Conservation (phyloP, 2,113 vertebrate genomes). For the zebrafish (Danio rerio) region DNA sequence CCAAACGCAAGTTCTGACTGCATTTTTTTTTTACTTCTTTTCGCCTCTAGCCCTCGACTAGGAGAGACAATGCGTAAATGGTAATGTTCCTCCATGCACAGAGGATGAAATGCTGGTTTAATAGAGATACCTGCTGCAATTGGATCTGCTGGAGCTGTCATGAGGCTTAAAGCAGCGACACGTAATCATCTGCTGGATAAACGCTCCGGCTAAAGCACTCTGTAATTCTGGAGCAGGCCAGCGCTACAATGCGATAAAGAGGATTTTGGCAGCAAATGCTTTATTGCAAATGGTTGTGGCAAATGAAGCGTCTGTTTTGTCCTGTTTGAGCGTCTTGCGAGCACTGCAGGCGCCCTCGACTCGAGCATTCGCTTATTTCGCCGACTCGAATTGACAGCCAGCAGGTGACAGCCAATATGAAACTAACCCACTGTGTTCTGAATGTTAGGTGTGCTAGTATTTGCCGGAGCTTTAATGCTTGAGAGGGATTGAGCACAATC, state of each 20-base stretch:
- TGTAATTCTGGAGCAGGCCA: neutral
- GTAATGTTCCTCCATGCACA: conserved; percentile 4
- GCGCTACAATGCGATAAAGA: conserved; percentile 25
- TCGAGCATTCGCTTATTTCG: conserved; percentile 59
- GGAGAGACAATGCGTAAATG: conserved; percentile 27
- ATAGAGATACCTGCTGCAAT: neutral
- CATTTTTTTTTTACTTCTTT: conserved; percentile 15
- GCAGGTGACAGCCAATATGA: conserved; percentile 56
- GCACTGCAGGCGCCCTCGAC: conserved; percentile 23
- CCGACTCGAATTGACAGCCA: conserved; percentile 54
- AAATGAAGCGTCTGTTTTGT: conserved; percentile 1
- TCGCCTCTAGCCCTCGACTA: conserved; percentile 43
- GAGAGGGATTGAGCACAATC: conserved; percentile 61
- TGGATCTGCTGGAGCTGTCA: neutral
- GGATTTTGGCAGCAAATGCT: conserved; percentile 29
- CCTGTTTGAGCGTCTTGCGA: neutral
- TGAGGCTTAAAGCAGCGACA: conserved; percentile 3
- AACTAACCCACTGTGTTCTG: conserved; percentile 57
- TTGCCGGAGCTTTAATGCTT: conserved; percentile 62
- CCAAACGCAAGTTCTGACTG: conserved; percentile 63
- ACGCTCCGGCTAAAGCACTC: conserved; percentile 7
- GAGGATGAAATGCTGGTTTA: neutral
- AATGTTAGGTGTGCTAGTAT: conserved; percentile 67
- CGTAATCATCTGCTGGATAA: conserved; percentile 16
- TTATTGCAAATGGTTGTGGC: neutral